A percentile compares a stretch with the other conserved stretches of the same genome.
Conservation (phyloP, 2,888 invertebrate genomes). For the Drosophila peninsularis region DNA sequence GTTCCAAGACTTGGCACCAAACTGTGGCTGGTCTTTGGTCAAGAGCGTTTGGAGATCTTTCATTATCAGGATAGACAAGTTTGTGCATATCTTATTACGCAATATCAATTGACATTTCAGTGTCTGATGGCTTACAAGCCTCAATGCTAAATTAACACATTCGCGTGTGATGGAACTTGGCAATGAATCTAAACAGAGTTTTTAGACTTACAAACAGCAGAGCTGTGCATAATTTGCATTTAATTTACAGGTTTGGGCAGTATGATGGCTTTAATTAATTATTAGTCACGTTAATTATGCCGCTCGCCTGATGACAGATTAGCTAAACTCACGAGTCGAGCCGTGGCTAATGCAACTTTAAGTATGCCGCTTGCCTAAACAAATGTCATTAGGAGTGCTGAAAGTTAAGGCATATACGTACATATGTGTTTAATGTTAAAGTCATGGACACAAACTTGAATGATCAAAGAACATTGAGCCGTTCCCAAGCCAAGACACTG, state of each 20-base stretch:
- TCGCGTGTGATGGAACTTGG: not conserved
- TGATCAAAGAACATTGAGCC: not conserved
- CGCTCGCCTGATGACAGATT: constrained; percentile 28
- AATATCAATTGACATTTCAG: constrained; percentile 54
- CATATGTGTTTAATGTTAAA: not conserved
- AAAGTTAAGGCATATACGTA: not conserved
- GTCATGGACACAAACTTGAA: constrained; percentile 3
- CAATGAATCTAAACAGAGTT: constrained; percentile 12
- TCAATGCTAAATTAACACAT: constrained; percentile 4
- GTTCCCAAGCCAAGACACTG: not conserved
- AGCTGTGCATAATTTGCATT: constrained; percentile 32
- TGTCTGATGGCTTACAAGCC: constrained; percentile 10
- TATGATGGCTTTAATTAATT: constrained; percentile 31
- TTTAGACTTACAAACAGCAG: not conserved
- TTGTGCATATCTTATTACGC: constrained; percentile 49
- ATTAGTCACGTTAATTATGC: constrained; percentile 47
- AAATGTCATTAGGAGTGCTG: constrained; percentile 3
- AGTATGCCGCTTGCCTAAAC: constrained; percentile 7
- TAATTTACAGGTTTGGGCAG: constrained; percentile 27
- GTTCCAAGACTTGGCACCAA: constrained; percentile 45
- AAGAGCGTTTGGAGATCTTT: constrained; percentile 59
- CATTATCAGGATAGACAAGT: constrained; percentile 62
- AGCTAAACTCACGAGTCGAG: constrained; percentile 15
- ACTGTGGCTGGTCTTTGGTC: constrained; percentile 27
- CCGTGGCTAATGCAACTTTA: constrained; percentile 22